Evolutionary conservation across 1,140 invertebrate genomes (phyloP), one percentile per base, ranked within the genome.

Genomic region (Musca domestica): DNA sequence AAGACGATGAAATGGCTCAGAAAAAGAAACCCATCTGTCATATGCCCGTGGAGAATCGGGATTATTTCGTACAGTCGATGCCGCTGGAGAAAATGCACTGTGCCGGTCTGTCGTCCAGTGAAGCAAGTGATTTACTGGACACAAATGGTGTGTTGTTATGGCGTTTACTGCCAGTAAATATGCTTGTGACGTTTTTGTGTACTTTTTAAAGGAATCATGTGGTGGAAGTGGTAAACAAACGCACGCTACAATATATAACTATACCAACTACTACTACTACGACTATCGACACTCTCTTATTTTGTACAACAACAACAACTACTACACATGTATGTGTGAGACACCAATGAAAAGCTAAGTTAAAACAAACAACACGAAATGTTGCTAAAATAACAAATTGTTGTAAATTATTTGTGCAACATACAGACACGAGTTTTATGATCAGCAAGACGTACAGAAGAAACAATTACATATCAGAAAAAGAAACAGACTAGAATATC

Each of bases 1-100:
- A 90, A 66, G 91, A 94, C 71, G 91, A 93, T 76, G 92, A 93
- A 74, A 89, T 90, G 85, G 92, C 93, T 87, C 89, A 91, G 71
- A 93, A 92, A 83, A 93, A 93, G 77, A 86, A 91, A 52, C 92
- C 91, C 0, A 85, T 92, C 23, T 94, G 92, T 81, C 90, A 87
- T 47, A 90, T 92, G 88, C 75, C 83, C 22, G 84, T 83, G 71
- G 91, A 92, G 76, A 90, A 91, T 75, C 85, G 91, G 22, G 92
- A 95, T 76, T 95, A 93, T 82, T 88, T 86, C 71, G 86, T 94
- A 46, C 89, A 91, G 73, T 89, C 89, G 77, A 88, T 94, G 84
- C 92, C 92, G 1, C 82, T 91, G 63, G 90, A 92, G 68, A 88
- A 87, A 74, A 92, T 93, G 90, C 88, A 89, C 69, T 93, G 92